Evolutionary conservation across 1,140 invertebrate genomes (phyloP).

Genomic region (Eriosoma lanigerum): DNA sequence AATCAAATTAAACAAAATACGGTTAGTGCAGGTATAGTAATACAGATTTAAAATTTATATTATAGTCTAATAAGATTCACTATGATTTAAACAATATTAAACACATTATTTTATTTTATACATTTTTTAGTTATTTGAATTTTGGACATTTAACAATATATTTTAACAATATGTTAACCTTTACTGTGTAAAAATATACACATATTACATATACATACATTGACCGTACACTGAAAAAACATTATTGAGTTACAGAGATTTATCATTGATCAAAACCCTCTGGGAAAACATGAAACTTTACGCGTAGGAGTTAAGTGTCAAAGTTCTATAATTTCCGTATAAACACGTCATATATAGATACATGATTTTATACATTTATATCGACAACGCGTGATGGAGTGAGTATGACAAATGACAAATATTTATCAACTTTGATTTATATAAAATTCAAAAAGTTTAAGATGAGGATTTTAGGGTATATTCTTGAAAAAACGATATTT

Average conservation of each 20-base stretch:
- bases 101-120: too few relatives aligned
- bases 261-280: neutral
- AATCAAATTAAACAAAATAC: too few relatives aligned
- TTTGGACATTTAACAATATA: too few relatives aligned
- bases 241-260: neutral
- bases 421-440: slow-evolving; percentile 30
- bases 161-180: too few relatives aligned
- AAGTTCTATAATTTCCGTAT: slow-evolving; percentile 13
- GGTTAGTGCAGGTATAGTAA: too few relatives aligned
- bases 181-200: too few relatives aligned
- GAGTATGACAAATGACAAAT: neutral
- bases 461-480: neutral
- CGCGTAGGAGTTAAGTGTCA: neutral
- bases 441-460: slow-evolving; percentile 10
- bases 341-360: slow-evolving; percentile 1
- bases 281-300: slow-evolving; percentile 28
- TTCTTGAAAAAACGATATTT: neutral
- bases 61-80: too few relatives aligned
- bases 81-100: too few relatives aligned
- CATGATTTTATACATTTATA: slow-evolving; percentile 2
- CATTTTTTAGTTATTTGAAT: too few relatives aligned
- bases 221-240: neutral
- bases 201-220: too few relatives aligned
- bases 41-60: too few relatives aligned
- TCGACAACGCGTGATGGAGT: neutral